Percentiles rank a stretch among this genome's conserved stretches.
These are phyloP conservation scores for Corythornis cristatus DNA, from an alignment of 2,113 vertebrate species.

Conservation along the genomic window DNA sequence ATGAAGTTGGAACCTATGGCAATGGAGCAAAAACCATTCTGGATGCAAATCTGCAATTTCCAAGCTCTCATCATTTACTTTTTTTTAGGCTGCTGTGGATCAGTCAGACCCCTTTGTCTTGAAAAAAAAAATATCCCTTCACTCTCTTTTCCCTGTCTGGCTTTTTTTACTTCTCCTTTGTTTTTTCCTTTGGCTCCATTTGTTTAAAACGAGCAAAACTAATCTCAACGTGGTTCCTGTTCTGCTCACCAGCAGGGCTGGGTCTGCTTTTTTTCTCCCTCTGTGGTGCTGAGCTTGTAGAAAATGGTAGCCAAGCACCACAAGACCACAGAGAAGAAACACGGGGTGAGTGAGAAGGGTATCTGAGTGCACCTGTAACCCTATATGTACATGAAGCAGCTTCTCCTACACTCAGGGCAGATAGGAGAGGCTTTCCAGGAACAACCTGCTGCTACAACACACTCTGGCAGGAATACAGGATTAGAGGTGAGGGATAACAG, in stretches of 20 bases:
- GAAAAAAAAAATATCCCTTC: background rate
- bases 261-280: background rate
- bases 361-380: constrained; percentile 7
- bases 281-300: background rate
- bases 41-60: background rate
- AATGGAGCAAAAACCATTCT: background rate
- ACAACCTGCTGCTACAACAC: background rate
- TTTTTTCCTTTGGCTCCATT: background rate
- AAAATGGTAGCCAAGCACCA: background rate
- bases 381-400: background rate
- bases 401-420: background rate
- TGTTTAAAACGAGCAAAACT: background rate
- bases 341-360: background rate
- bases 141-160: background rate
- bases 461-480: background rate
- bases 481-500: background rate
- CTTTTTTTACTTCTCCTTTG: background rate
- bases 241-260: background rate
- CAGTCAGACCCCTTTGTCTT: background rate
- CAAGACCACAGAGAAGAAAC: background rate
- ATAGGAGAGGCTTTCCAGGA: constrained; percentile 60
- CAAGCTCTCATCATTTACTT: background rate
- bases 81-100: background rate
- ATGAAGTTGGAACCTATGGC: background rate
- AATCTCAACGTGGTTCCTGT: background rate